phyloP scores from a whole-genome alignment of 2,888 invertebrate genomes.

The Spialia ferax region DNA sequence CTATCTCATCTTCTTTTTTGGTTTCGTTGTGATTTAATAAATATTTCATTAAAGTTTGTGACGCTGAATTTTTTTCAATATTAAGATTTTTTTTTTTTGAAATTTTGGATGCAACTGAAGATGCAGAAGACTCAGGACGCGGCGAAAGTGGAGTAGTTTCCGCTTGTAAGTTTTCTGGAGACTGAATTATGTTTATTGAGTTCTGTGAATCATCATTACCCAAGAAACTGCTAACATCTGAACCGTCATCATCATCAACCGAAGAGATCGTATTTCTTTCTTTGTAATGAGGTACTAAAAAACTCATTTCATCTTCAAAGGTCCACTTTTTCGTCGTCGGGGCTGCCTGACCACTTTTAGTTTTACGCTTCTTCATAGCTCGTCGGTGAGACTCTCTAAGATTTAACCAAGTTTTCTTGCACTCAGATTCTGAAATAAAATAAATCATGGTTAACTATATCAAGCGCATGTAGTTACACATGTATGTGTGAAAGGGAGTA shows the following conservation, averaged over 20 bases:
- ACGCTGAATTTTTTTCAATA: slow-evolving; percentile 40
- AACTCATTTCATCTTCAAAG: slow-evolving; percentile 50
- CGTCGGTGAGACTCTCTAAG: slow-evolving; percentile 40
- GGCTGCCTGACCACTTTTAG: slow-evolving; percentile 49
- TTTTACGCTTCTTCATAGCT: slow-evolving; percentile 47
- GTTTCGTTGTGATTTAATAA: slow-evolving; percentile 40
- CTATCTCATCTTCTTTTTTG: slow-evolving; percentile 46
- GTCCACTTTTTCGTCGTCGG: slow-evolving; percentile 49
- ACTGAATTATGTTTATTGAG: slow-evolving; percentile 45
- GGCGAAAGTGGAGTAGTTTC: slow-evolving; percentile 45
- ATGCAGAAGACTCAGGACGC: slow-evolving; percentile 46
- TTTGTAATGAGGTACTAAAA: slow-evolving; percentile 49
- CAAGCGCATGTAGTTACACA: slow-evolving; percentile 9
- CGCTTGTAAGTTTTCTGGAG: slow-evolving; percentile 45
- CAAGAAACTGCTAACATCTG: slow-evolving; percentile 45
- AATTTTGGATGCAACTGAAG: slow-evolving; percentile 44
- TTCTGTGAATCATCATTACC: slow-evolving; percentile 45
- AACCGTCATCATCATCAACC: slow-evolving; percentile 45
- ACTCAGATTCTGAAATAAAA: slow-evolving; percentile 49
- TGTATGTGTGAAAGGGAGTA: slow-evolving; percentile 33
- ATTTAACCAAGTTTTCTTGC: slow-evolving; percentile 50
- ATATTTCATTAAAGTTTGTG: slow-evolving; percentile 47
- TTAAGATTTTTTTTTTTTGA: slow-evolving; percentile 40
- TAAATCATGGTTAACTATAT: slow-evolving; percentile 36
- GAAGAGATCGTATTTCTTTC: slow-evolving; percentile 48